Evolutionary conservation across 92 coral and sea anemone genomes (phyloP).

Genomic region (Umimayanthus chanpuru): DNA sequence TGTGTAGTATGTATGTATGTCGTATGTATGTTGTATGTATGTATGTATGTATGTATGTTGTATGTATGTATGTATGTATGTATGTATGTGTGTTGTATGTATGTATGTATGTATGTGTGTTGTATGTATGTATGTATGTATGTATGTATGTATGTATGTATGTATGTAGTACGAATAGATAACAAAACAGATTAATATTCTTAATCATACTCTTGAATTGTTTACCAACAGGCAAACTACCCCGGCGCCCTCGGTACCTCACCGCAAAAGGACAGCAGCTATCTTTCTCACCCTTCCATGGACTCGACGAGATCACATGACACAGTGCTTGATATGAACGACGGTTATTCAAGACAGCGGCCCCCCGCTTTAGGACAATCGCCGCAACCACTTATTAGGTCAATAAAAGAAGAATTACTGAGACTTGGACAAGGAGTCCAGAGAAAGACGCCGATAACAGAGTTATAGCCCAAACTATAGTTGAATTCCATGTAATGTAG

Average conservation of each 20-base stretch:
- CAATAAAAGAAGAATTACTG: constrained; percentile 88
- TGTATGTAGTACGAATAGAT: no score
- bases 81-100: no score
- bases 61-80: no score
- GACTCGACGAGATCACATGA: constrained; percentile 70
- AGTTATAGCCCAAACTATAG: constrained; percentile 53
- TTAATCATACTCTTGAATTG: not conserved
- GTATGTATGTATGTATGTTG: no score
- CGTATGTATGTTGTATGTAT: no score
- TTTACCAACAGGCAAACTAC: constrained; percentile 62
- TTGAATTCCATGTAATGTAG: not conserved
- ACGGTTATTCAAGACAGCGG: constrained; percentile 66
- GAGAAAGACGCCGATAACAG: constrained; percentile 76
- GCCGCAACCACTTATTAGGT: constrained; percentile 90
- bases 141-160: no score
- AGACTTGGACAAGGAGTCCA: constrained; percentile 79
- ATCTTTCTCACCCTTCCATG: constrained; percentile 67
- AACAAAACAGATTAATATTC: not conserved
- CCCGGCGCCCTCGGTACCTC: constrained; percentile 82
- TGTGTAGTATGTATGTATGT: no score
- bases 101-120: no score
- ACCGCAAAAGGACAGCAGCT: constrained; percentile 74
- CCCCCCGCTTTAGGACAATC: constrained; percentile 74
- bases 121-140: no score
- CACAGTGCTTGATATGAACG: constrained; percentile 74